Percentiles rank a stretch among this genome's conserved stretches.
phyloP scores from a whole-genome alignment of 2,113 vertebrate species.

The Onychostoma macrolepis region DNA sequence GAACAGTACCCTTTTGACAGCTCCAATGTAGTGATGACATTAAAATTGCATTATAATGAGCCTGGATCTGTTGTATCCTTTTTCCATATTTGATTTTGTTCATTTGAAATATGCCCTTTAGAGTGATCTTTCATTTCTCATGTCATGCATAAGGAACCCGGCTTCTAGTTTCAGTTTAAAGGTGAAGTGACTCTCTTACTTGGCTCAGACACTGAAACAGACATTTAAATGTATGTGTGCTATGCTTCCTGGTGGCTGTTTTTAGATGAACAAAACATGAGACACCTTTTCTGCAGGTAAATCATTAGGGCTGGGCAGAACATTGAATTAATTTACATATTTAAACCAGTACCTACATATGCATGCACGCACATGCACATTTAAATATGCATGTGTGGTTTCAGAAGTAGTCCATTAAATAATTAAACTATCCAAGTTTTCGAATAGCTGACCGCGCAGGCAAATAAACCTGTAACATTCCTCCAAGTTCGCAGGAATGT shows the following conservation, averaged over 20 bases:
- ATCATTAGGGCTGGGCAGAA: not conserved
- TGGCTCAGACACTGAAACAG: constrained; percentile 25
- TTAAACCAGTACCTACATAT: not conserved
- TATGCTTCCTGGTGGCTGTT: constrained; percentile 37
- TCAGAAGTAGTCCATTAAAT: not conserved
- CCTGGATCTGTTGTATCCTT: not conserved
- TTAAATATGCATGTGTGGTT: not conserved
- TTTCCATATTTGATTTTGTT: not conserved
- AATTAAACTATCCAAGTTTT: not conserved
- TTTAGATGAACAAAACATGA: constrained; percentile 10
- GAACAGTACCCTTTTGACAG: not conserved
- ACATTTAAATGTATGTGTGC: constrained; percentile 7
- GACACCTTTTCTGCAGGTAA: constrained; percentile 22
- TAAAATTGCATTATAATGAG: constrained; percentile 1
- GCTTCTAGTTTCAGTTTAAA: constrained; percentile 52
- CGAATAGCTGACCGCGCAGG: not conserved
- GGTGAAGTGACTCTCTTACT: constrained; percentile 41
- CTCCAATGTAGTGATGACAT: not conserved
- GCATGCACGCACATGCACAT: not conserved
- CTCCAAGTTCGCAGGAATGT: not conserved
- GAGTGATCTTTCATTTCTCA: not conserved
- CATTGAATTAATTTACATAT: not conserved
- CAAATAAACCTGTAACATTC: constrained; percentile 13
- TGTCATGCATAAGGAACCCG: not conserved
- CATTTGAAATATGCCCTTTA: not conserved